Base-by-base conservation (phyloP, 92 coral and sea anemone genomes). In the Epizoanthus illoricatus region DNA sequence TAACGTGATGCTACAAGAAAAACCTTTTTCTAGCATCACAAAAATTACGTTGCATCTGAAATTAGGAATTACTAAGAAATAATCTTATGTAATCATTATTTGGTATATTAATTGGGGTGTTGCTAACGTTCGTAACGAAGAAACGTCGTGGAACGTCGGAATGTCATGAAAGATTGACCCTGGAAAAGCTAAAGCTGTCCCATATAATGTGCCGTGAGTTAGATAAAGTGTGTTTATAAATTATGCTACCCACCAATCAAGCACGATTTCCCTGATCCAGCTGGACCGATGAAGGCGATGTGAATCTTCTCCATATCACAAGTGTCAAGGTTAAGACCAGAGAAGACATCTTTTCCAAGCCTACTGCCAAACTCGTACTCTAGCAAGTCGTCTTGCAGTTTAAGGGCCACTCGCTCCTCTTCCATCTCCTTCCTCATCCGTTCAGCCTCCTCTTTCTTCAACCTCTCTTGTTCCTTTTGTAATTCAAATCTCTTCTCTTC, bases 171-270 rank as follows among this genome's bases (percentile, higher is more conserved):
- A 28, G 36, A 28, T 28, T 28, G 36, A 28, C 36, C 36, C 36
- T 28, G 36, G 36, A 28, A 2, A 28, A 2, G 36, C 36, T 28
- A 28, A 28, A 28, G 36, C 36, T 28, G 36, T 28, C 36, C 36
- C 0, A 28, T 0, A 28, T 28, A 28, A 28, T 28, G 36, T 28
- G 36, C 36, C 36, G 36, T 28, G 36, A 0, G 2, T 28, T 28
- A 28, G 36, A 28, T 28, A 1, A 28, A 28, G 0, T 28, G 36
- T 28, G 36, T 28, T 28, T 28, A 28, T 28, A 28, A 28, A 28
- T 28, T 28, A 28, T 28, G 36, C 36, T 11, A 56, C 94, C 88
- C 69, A 91, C 95, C 95, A 74, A 91, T 82, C 57, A 91, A 91
- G 67, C 36, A 28, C 36, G 36, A 28, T 28, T 28, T 28, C 36